Evolutionary conservation across 2,113 vertebrate species (phyloP), one percentile per base, ranked within the genome.

Genomic region (Mastomys natalensis): DNA sequence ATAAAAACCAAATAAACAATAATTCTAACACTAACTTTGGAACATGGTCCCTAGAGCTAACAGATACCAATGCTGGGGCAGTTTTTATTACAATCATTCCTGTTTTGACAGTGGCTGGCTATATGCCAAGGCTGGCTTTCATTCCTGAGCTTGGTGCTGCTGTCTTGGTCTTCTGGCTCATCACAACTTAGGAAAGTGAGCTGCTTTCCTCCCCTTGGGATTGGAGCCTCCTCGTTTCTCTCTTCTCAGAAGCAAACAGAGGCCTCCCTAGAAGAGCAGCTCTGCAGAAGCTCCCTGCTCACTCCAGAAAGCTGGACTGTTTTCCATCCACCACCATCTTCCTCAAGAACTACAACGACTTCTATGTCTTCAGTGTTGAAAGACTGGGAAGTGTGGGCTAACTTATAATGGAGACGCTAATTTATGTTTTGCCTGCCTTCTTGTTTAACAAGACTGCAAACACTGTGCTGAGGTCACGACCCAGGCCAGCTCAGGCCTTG

Each of bases 381-480:
- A 95, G 84, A 90, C 5, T 70, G 94, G 89, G 72, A 96, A 94
- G 95, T 72, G 77, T 51, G 95, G 76, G 77, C 96, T 89, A 93
- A 86, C 95, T 51, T 88, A 96, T 90, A 96, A 94, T 96, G 93
- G 94, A 68, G 88, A 90, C 9, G 73, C 91, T 95, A 96, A 60
- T 95, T 97, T 96, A 86, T 87, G 74, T 97, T 92, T 92, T 97
- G 94, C 80, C 94, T 94, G 93, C 34, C 96, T 95, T 90, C 95
- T 97, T 96, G 95, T 97, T 98, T 96, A 97, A 97, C 96, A 97
- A 97, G 97, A 96, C 87, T 82, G 48, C 95, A 96, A 97, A 81
- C 87, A 95, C 72, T 43, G 93, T 68, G 91, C 73, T 94, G 95
- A 97, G 94, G 95, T 95, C 96, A 51, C 0, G 87, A 93, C 94